Conservation (phyloP, 2,888 invertebrate genomes). For the Temnothorax unifasciatus region DNA sequence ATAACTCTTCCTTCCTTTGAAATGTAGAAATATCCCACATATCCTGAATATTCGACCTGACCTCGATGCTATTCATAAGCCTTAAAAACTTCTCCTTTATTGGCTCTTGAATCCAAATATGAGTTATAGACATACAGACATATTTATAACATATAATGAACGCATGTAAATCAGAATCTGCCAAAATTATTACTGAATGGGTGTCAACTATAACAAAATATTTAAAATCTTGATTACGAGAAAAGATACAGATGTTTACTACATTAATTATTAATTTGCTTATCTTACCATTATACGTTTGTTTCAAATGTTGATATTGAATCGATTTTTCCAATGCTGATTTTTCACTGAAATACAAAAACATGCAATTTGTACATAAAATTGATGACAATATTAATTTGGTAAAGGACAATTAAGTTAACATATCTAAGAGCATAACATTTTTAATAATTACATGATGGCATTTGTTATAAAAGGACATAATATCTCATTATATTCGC, state of each 20-base stretch:
- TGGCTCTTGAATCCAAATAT: slow-evolving; percentile 14
- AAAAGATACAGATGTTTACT: neutral
- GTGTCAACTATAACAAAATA: neutral
- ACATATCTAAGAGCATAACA: neutral
- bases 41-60: neutral
- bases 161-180: slow-evolving; percentile 30
- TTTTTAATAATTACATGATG: slow-evolving; percentile 12
- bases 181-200: slow-evolving; percentile 6
- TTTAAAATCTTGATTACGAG: neutral
- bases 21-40: neutral
- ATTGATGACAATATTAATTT: slow-evolving; percentile 2
- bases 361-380: neutral
- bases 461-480: neutral
- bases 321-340: neutral
- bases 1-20: slow-evolving; percentile 12
- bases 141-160: too few species aligned
- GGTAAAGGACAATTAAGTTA: neutral
- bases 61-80: neutral
- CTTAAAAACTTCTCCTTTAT: neutral
- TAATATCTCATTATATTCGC: too few species aligned
- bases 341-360: neutral
- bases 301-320: too few species aligned
- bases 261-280: neutral
- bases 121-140: too few species aligned
- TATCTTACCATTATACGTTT: neutral